Conservation (phyloP, 2,888 invertebrate genomes). For the Alviniconcha strummeri region DNA sequence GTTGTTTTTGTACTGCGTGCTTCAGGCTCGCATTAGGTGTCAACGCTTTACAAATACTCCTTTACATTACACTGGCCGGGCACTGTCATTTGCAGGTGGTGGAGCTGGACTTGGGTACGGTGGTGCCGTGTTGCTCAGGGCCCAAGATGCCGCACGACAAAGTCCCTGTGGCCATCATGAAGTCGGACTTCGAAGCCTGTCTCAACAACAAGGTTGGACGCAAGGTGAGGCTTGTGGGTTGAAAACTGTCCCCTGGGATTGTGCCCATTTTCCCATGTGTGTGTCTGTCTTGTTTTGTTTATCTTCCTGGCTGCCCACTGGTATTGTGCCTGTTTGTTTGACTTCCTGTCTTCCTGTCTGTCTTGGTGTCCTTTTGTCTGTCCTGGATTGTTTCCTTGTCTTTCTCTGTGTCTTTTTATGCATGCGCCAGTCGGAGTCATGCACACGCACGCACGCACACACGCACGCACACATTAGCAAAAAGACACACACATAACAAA, state of each 20-base stretch:
- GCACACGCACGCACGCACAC: too few species aligned
- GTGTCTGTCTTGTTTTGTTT: not conserved
- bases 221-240: conserved; percentile 77
- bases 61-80: not conserved
- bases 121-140: conserved; percentile 96
- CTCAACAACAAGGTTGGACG: conserved; percentile 83
- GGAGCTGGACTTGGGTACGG: conserved; percentile 88
- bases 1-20: too few species aligned
- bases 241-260: not conserved
- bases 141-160: conserved; percentile 98
- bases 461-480: too few species aligned
- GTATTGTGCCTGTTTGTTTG: too few species aligned
- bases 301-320: not conserved
- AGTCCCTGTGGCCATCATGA: conserved; percentile 92
- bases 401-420: too few species aligned
- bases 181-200: conserved; percentile 89
- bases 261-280: not conserved
- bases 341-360: too few species aligned
- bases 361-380: too few species aligned
- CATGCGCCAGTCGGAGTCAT: too few species aligned
- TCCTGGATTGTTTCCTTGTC: too few species aligned
- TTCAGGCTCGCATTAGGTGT: not conserved
- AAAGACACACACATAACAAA: too few species aligned
- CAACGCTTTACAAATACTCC: not conserved
- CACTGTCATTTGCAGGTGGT: conserved; percentile 80